Conservation (phyloP, 2,888 invertebrate species). For the Ochropleura plecta region DNA sequence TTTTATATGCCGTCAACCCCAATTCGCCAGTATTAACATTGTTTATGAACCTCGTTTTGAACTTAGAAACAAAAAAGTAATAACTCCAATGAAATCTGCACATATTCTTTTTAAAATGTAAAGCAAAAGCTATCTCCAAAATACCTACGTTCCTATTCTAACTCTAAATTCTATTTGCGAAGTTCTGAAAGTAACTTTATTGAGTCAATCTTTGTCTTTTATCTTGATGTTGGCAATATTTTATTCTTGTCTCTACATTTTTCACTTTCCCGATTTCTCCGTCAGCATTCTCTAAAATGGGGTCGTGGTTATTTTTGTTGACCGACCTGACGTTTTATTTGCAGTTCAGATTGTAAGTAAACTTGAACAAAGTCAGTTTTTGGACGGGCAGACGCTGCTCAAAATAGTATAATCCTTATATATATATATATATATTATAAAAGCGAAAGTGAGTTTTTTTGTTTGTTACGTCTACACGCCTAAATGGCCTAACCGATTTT, state of each 20-base stretch:
- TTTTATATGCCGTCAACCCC: neutral
- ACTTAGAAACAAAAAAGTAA: slow-evolving; percentile 1
- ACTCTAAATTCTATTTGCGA: slow-evolving; percentile 40
- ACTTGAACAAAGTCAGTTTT: neutral
- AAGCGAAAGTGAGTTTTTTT: too few species aligned
- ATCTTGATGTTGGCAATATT: slow-evolving; percentile 32
- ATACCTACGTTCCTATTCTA: slow-evolving; percentile 2
- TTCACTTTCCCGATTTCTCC: slow-evolving; percentile 14
- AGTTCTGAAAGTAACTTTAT: slow-evolving; percentile 43
- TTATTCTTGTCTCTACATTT: slow-evolving; percentile 33
- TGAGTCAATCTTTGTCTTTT: slow-evolving; percentile 46
- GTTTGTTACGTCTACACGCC: too few species aligned
- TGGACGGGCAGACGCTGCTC: too few species aligned
- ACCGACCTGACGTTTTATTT: slow-evolving; percentile 16
- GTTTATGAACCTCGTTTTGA: neutral
- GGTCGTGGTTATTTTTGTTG: slow-evolving; percentile 4
- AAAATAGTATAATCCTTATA: too few species aligned
- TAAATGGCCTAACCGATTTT: too few species aligned
- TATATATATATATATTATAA: too few species aligned
- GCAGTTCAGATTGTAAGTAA: neutral
- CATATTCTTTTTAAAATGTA: neutral
- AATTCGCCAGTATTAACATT: neutral
- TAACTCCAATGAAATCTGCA: neutral
- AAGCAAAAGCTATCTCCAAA: neutral
- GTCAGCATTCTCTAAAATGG: neutral